Percentiles rank a stretch among this genome's conserved stretches.
phyloP scores from a whole-genome alignment of 2,113 vertebrate genomes.

The Thalassoma bifasciatum region DNA sequence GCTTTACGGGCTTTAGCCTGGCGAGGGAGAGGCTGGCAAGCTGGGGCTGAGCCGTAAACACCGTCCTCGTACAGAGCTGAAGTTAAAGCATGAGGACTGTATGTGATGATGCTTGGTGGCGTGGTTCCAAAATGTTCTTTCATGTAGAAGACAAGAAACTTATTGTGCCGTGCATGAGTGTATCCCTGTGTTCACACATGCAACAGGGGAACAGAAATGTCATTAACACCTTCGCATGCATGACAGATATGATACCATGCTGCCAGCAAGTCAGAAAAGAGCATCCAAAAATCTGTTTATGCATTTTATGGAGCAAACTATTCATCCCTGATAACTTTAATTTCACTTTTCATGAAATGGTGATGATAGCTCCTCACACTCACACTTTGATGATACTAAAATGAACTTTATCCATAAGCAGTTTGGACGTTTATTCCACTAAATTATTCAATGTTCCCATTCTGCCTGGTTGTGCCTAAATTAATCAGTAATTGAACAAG shows the following conservation, averaged over 20 bases:
- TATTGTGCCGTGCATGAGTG: neutral
- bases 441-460: no score
- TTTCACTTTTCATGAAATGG: neutral
- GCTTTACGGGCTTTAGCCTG: conserved; percentile 46
- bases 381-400: no score
- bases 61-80: conserved; percentile 46
- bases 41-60: conserved; percentile 54
- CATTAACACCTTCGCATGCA: conserved; percentile 2
- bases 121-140: conserved; percentile 21
- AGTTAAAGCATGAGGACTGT: conserved; percentile 47
- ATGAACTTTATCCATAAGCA: no score
- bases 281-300: neutral
- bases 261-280: conserved; percentile 10
- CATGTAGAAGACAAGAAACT: conserved; percentile 25
- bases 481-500: no score
- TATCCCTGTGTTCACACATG: neutral
- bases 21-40: conserved; percentile 54
- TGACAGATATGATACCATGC: conserved; percentile 16
- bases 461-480: no score
- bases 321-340: neutral
- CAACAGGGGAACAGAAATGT: conserved; percentile 5
- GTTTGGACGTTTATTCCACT: no score
- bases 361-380: no score
- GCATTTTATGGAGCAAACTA: conserved; percentile 1
- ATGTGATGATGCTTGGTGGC: conserved; percentile 20